These are phyloP conservation scores for Belonocnema kinseyi DNA, from an alignment of 1,140 invertebrate genomes.

Conservation along the genomic window DNA sequence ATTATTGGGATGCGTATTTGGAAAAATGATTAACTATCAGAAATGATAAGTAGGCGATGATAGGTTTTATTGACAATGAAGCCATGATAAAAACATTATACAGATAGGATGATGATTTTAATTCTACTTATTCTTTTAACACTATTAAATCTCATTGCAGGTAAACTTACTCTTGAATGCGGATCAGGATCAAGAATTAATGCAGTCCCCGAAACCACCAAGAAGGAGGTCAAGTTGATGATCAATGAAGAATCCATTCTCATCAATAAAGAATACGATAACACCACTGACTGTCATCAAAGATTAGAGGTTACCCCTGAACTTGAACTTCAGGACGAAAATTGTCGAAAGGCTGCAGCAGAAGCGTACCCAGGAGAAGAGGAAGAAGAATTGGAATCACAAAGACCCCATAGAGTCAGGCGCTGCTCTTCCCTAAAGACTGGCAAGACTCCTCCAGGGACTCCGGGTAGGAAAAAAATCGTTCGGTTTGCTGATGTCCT, in stretches of 20 bases:
- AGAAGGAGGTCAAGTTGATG: slow-evolving; percentile 49
- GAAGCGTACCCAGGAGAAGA: slow-evolving; percentile 55
- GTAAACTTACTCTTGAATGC: slow-evolving; percentile 51
- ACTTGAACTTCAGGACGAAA: slow-evolving; percentile 58
- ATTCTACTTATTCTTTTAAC: not conserved
- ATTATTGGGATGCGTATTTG: too few species aligned
- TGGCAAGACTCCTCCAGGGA: slow-evolving; percentile 93
- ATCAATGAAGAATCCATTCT: slow-evolving; percentile 41
- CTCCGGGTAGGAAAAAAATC: slow-evolving; percentile 93
- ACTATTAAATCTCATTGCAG: not conserved
- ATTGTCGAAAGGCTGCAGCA: not conserved
- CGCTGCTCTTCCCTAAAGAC: slow-evolving; percentile 92
- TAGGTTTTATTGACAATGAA: too few species aligned
- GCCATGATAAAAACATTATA: too few species aligned
- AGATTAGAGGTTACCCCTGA: slow-evolving; percentile 57
- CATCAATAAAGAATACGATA: slow-evolving; percentile 50
- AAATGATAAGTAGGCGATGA: too few species aligned
- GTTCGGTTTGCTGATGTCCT: slow-evolving; percentile 96
- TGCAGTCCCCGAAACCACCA: slow-evolving; percentile 28
- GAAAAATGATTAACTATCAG: too few species aligned
- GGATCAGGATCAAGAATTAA: not conserved
- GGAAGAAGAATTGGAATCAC: slow-evolving; percentile 65
- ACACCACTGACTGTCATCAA: slow-evolving; percentile 48
- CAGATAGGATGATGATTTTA: too few species aligned
- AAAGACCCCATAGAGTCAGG: slow-evolving; percentile 80